Percentiles rank a stretch among this genome's conserved stretches.
Conservation (phyloP, 2,888 invertebrate genomes). For the Caenorhabditis zanzibari region DNA sequence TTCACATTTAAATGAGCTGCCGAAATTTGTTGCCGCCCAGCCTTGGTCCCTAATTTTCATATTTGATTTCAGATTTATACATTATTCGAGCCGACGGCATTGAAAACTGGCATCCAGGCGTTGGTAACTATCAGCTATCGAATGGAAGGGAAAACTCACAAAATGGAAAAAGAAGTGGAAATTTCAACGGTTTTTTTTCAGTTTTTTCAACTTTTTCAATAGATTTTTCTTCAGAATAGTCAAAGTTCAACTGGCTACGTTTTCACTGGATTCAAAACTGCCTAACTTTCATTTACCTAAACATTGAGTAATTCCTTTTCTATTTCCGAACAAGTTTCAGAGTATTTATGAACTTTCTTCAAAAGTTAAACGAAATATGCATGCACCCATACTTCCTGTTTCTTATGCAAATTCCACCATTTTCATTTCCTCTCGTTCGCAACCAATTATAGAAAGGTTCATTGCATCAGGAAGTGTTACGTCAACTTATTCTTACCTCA, state of each 20-base stretch:
- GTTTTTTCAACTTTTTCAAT: neutral
- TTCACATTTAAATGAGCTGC: too few species aligned
- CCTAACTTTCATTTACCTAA: neutral
- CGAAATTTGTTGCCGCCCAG: too few species aligned
- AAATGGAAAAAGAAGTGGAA: constrained; percentile 49
- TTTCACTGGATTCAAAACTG: constrained; percentile 22
- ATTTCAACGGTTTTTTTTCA: constrained; percentile 11
- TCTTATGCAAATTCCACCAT: constrained; percentile 16
- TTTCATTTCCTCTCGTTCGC: constrained; percentile 37
- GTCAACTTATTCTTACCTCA: constrained; percentile 14
- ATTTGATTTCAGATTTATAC: constrained; percentile 34
- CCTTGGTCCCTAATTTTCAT: neutral
- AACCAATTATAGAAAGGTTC: constrained; percentile 22
- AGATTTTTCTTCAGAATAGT: constrained; percentile 1
- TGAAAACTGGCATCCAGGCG: neutral
- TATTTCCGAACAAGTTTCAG: neutral
- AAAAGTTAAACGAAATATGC: neutral
- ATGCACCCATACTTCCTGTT: constrained; percentile 37
- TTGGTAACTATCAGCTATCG: constrained; percentile 33
- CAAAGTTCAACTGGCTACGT: constrained; percentile 33
- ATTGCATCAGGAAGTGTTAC: constrained; percentile 8
- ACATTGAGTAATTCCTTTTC: neutral
- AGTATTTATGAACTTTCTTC: neutral
- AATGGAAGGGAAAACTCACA: constrained; percentile 3
- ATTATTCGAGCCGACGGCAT: constrained; percentile 13